Evolutionary conservation across 2,797 vertebrate species (phyloP).

Genomic region (Hemitrygon akajei): DNA sequence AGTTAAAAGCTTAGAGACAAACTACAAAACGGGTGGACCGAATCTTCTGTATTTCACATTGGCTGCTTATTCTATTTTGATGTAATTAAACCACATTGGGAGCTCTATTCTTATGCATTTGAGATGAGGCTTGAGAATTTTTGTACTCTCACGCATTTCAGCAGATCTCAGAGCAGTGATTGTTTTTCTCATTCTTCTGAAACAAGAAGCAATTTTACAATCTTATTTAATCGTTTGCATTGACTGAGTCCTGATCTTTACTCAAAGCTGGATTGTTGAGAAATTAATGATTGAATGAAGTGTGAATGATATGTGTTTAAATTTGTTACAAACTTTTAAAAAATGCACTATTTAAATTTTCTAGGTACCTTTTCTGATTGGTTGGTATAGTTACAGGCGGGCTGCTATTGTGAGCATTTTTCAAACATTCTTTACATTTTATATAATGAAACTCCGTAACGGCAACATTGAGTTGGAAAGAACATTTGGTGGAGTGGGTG

Average conservation of each 20-base stretch:
- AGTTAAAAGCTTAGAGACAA: background rate
- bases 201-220: background rate
- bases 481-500: background rate
- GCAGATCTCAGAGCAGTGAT: background rate
- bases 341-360: background rate
- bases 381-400: background rate
- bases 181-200: background rate
- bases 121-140: background rate
- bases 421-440: background rate
- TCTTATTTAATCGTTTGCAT: background rate
- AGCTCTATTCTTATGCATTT: conserved; percentile 4
- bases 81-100: background rate
- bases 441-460: background rate
- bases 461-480: background rate
- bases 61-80: conserved; percentile 9
- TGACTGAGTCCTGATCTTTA: background rate
- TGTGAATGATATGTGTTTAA: background rate
- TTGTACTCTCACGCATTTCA: background rate
- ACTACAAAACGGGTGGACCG: background rate
- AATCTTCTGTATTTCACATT: conserved; percentile 4
- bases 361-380: background rate
- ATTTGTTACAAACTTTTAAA: background rate
- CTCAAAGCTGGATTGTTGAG: background rate
- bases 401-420: background rate
- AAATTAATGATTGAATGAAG: background rate